Percentiles rank a stretch among this genome's conserved stretches.
These are phyloP conservation scores for Bradypodion ventrale DNA, from an alignment of 2,797 vertebrate genomes.

Conservation along the genomic window DNA sequence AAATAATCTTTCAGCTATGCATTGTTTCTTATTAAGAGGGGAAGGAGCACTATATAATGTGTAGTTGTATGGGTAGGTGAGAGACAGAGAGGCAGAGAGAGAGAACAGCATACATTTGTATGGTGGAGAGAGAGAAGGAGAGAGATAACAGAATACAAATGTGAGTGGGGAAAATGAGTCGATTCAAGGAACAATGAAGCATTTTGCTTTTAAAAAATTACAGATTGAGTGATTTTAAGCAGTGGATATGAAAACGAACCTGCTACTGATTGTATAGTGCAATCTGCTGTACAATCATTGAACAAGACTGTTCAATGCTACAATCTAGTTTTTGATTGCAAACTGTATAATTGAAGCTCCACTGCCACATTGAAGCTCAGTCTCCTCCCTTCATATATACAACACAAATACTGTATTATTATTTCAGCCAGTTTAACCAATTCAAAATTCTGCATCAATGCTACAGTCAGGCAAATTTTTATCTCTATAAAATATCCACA, in stretches of 20 bases:
- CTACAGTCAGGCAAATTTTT: slow-evolving; percentile 41
- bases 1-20: neutral
- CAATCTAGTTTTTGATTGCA: no score
- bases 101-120: neutral
- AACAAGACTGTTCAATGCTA: no score
- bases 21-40: neutral
- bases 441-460: slow-evolving; percentile 4
- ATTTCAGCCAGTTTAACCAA: neutral
- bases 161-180: neutral
- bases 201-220: neutral
- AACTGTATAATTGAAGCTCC: no score
- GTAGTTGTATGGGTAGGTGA: neutral
- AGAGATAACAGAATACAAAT: neutral
- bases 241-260: neutral
- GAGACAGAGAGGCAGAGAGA: neutral
- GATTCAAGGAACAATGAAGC: neutral
- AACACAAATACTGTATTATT: slow-evolving; percentile 13
- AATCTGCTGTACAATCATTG: no score
- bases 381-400: neutral
- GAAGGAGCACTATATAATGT: neutral
- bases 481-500: slow-evolving; percentile 25
- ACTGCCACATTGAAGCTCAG: neutral
- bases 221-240: neutral
- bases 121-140: no score
- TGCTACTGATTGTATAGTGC: no score